Conservation (phyloP, 2,888 invertebrate species). For the Dolomedes plantarius region DNA sequence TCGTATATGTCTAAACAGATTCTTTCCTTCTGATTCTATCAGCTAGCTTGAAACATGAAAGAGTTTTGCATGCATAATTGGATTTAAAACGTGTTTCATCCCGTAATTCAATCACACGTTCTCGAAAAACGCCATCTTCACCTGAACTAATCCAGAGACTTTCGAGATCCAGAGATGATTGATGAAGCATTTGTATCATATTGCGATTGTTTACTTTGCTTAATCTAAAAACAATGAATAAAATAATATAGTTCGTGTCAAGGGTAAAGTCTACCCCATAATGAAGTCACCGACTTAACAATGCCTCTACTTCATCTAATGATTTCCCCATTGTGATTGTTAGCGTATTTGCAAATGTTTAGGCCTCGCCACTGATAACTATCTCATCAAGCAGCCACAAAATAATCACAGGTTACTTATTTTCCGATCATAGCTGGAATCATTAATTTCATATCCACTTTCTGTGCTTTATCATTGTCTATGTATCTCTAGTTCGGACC, state of each 20-base stretch:
- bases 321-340: background rate
- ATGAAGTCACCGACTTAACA: background rate
- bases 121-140: background rate
- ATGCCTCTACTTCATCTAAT: background rate
- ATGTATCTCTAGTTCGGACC: background rate
- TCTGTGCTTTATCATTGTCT: background rate
- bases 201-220: slow-evolving; percentile 3
- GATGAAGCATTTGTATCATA: background rate
- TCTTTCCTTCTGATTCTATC: no score
- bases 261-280: background rate
- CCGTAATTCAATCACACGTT: background rate
- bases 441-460: background rate
- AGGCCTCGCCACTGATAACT: background rate
- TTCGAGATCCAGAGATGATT: background rate
- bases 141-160: background rate
- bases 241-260: background rate
- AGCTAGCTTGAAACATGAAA: no score
- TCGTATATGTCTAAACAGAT: no score
- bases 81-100: background rate
- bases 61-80: background rate
- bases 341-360: background rate
- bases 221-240: background rate
- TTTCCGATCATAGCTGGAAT: background rate
- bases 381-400: background rate
- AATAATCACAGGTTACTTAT: background rate